Conservation (phyloP, 2,888 invertebrate species). For the Zaprionus bogoriensis region DNA sequence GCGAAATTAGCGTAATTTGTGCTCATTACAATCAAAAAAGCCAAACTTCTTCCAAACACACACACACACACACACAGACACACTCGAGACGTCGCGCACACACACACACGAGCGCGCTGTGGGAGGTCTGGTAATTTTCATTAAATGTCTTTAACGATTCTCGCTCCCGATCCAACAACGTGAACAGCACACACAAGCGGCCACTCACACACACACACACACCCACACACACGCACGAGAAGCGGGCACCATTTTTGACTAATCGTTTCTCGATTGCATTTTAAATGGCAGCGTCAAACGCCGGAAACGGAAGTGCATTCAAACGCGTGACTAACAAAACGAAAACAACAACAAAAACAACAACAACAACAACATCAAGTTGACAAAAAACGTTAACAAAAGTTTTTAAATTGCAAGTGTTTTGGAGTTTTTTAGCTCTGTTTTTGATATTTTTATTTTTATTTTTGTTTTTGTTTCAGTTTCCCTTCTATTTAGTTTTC, state of each 20-base stretch:
- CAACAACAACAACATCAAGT: neutral
- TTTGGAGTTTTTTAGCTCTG: neutral
- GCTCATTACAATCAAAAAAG: conserved; percentile 59
- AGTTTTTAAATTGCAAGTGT: neutral
- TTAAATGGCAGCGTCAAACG: conserved; percentile 39
- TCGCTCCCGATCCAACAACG: conserved; percentile 2
- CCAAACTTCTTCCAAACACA: conserved; percentile 16
- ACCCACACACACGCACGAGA: conserved; percentile 5
- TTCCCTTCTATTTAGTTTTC: neutral
- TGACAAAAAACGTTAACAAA: neutral
- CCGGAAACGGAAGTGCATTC: conserved; percentile 59
- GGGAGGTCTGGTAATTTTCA: conserved; percentile 38
- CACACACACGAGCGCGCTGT: conserved; percentile 8
- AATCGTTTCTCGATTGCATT: conserved; percentile 64
- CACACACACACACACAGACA: conserved; percentile 7
- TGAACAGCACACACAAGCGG: neutral
- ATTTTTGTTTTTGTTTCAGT: neutral
- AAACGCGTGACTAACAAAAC: conserved; percentile 16
- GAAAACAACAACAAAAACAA: neutral
- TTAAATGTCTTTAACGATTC: conserved; percentile 24
- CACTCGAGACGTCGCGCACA: conserved; percentile 1
- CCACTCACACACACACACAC: neutral
- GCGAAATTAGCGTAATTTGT: conserved; percentile 62
- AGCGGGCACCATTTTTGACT: conserved; percentile 44
- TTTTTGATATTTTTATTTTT: neutral